Conservation (phyloP, 37 sponge, comb jelly and placozoan genomes). For the Chondrosia reniformis region DNA sequence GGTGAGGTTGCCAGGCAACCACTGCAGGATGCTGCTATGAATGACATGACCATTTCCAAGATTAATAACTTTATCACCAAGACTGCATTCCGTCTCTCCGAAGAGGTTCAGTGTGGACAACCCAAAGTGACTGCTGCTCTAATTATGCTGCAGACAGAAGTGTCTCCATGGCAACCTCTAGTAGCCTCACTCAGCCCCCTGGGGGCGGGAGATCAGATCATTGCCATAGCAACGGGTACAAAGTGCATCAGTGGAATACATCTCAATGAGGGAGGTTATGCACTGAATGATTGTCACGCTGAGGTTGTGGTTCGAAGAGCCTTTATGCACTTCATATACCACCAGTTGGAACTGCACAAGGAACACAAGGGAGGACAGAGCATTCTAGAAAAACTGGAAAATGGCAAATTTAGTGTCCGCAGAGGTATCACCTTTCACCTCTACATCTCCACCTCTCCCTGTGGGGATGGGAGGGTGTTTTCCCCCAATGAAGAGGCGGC, state of each 20-base stretch:
- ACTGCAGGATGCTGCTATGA: too few species aligned
- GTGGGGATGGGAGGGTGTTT: conserved; percentile 88
- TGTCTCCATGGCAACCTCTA: too few species aligned
- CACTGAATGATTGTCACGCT: conserved; percentile 90
- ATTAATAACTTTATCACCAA: too few species aligned
- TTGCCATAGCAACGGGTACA: conserved; percentile 86
- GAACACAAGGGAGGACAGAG: conserved; percentile 17
- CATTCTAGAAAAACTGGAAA: conserved; percentile 43
- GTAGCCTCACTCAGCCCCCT: too few species aligned
- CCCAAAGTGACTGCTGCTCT: too few species aligned
- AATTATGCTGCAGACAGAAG: too few species aligned
- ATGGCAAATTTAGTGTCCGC: conserved; percentile 39
- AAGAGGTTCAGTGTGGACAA: too few species aligned
- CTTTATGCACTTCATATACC: conserved; percentile 69
- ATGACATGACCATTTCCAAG: too few species aligned
- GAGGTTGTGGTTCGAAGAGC: conserved; percentile 81
- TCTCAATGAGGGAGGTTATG: conserved; percentile 66
- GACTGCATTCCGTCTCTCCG: too few species aligned
- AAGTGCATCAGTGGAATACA: conserved; percentile 74
- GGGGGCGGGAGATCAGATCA: conserved; percentile 67
- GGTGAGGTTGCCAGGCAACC: too few species aligned
- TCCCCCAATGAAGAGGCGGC: conserved; percentile 31
- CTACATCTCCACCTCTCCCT: conserved; percentile 90
- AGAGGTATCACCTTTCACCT: conserved; percentile 86
- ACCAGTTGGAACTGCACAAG: conserved; percentile 57